A percentile compares a stretch with the other conserved stretches of the same genome.
Conservation (phyloP, 2,797 vertebrate genomes). For the Sibirionetta formosa region DNA sequence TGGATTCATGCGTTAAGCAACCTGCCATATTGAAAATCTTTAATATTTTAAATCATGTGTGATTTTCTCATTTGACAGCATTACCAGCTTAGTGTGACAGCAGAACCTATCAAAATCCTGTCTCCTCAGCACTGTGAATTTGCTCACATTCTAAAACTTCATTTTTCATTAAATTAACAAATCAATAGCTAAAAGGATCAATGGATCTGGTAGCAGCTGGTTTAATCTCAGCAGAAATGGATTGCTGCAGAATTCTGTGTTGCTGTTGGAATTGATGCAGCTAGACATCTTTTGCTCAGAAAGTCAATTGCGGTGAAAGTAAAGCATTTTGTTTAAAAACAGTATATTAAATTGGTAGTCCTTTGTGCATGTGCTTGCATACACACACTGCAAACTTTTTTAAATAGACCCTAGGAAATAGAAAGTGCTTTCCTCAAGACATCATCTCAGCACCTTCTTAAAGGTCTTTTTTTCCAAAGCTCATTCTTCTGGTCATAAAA, state of each 20-base stretch:
- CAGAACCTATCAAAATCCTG: constrained; percentile 42
- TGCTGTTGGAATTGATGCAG: constrained; percentile 61
- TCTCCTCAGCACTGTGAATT: constrained; percentile 52
- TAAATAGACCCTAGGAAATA: background rate
- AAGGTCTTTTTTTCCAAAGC: background rate
- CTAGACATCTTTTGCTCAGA: constrained; percentile 18
- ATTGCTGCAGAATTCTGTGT: constrained; percentile 52
- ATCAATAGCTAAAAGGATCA: constrained; percentile 63
- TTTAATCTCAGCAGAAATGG: constrained; percentile 49
- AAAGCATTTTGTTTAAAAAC: constrained; percentile 34
- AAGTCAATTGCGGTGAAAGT: background rate
- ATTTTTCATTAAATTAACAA: constrained; percentile 71
- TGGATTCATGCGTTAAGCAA: background rate
- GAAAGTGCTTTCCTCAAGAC: background rate
- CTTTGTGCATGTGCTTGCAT: background rate
- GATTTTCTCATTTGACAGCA: constrained; percentile 4
- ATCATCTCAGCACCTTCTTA: background rate
- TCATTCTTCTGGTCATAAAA: background rate
- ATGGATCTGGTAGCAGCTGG: constrained; percentile 39
- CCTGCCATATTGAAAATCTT: background rate
- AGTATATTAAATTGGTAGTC: background rate
- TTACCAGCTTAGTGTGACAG: background rate
- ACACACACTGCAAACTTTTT: background rate
- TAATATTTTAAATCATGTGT: background rate
- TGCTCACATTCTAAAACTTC: constrained; percentile 55